Conservation (phyloP, 2,113 vertebrate genomes). For the Phyllopteryx taeniolatus region DNA sequence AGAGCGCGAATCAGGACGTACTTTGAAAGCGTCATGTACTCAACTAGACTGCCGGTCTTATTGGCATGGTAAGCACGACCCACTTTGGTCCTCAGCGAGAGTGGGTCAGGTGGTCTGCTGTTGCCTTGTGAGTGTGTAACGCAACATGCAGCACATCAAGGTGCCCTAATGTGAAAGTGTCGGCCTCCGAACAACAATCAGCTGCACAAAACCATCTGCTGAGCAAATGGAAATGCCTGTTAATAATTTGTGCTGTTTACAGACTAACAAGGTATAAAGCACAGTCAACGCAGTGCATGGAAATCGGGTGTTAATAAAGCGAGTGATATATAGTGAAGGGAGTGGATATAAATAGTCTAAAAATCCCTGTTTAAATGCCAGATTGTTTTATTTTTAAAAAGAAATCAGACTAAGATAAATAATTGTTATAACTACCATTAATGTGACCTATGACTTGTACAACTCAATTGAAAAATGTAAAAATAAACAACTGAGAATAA, state of each 20-base stretch:
- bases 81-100: constrained; percentile 50
- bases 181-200: constrained; percentile 37
- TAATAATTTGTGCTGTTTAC: constrained; percentile 47
- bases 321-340: not conserved
- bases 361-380: not conserved
- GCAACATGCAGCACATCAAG: constrained; percentile 25
- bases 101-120: constrained; percentile 63
- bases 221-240: constrained; percentile 44
- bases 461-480: not conserved
- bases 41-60: constrained; percentile 51
- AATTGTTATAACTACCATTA: no score
- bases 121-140: constrained; percentile 42
- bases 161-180: constrained; percentile 43
- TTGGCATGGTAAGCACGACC: constrained; percentile 49
- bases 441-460: not conserved
- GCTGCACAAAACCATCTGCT: constrained; percentile 30
- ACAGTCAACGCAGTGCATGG: constrained; percentile 24
- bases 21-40: constrained; percentile 52
- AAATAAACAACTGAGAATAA: no score
- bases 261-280: constrained; percentile 11
- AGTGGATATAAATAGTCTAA: not conserved
- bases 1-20: constrained; percentile 46
- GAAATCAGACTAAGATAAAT: not conserved
- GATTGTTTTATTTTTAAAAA: not conserved
- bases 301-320: constrained; percentile 22